Conservation (phyloP, 2,113 vertebrate species). For the Cromileptes altivelis region DNA sequence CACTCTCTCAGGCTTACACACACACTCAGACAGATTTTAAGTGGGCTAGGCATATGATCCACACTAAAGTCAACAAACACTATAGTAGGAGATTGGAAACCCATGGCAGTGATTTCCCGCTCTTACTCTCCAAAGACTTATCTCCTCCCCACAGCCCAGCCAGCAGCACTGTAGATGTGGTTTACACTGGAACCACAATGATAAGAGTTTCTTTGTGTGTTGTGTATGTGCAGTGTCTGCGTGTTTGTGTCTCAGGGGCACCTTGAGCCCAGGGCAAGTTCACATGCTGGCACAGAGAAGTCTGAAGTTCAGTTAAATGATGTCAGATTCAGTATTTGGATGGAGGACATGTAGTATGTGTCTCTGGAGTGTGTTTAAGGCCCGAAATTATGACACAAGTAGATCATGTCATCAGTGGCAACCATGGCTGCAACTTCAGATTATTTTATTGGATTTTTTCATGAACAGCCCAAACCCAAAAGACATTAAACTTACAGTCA, state of each 20-base stretch:
- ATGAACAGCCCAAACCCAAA: neutral
- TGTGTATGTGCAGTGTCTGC: neutral
- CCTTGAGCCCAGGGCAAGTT: conserved; percentile 51
- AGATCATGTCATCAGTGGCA: conserved; percentile 19
- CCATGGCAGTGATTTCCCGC: conserved; percentile 60
- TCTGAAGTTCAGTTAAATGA: conserved; percentile 38
- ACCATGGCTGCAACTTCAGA: too few relatives aligned
- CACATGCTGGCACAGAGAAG: conserved; percentile 28
- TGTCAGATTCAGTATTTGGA: conserved; percentile 14
- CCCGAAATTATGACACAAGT: neutral
- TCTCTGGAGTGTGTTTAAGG: conserved; percentile 16
- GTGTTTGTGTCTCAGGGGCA: conserved; percentile 47
- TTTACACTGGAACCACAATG: conserved; percentile 56
- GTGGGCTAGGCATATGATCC: conserved; percentile 34
- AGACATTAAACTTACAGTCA: neutral
- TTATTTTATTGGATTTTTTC: neutral
- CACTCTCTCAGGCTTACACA: neutral
- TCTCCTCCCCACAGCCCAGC: conserved; percentile 54
- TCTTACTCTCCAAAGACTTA: conserved; percentile 36
- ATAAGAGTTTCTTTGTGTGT: conserved; percentile 69
- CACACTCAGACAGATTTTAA: conserved; percentile 19
- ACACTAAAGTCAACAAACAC: conserved; percentile 63
- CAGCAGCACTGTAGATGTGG: conserved; percentile 43
- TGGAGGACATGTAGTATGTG: conserved; percentile 7
- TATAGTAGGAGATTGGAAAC: conserved; percentile 42